Percentiles rank a stretch among this genome's conserved stretches.
Conservation (phyloP, 1,140 invertebrate species). For the Adelges cooleyi region DNA sequence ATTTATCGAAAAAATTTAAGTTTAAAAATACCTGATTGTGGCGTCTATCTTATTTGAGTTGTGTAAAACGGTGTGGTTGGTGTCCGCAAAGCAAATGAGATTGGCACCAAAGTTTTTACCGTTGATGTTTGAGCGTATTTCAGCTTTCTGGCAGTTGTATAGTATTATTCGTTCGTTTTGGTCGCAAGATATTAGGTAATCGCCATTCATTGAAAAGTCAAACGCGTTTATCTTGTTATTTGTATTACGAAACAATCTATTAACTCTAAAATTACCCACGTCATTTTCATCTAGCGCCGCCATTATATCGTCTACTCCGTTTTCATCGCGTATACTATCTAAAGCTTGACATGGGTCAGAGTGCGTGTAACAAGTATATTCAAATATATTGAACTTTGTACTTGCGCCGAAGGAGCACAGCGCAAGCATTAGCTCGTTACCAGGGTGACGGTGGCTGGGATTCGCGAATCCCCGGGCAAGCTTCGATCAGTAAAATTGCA, state of each 20-base stretch:
- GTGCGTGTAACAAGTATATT: too few relatives aligned
- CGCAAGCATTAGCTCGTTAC: too few relatives aligned
- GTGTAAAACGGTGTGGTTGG: constrained; percentile 94
- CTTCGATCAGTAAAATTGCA: too few relatives aligned
- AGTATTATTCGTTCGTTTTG: constrained; percentile 99
- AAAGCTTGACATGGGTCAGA: too few relatives aligned
- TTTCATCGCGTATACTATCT: too few relatives aligned
- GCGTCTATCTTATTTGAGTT: constrained; percentile 99
- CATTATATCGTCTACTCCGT: too few relatives aligned
- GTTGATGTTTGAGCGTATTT: constrained; percentile 87
- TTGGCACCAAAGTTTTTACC: constrained; percentile 99
- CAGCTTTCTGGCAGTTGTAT: constrained; percentile 97
- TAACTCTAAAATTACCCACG: constrained; percentile 84
- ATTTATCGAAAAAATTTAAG: too few relatives aligned
- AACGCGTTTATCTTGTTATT: constrained; percentile 96
- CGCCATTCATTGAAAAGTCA: constrained; percentile 89
- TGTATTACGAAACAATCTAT: constrained; percentile 95
- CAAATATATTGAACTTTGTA: too few relatives aligned
- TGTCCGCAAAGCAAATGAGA: constrained; percentile 95
- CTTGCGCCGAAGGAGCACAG: too few relatives aligned
- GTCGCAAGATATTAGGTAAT: constrained; percentile 91
- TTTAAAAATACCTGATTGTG: constrained; percentile 73
- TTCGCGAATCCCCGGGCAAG: too few relatives aligned
- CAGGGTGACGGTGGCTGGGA: too few relatives aligned
- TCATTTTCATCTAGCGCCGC: constrained; percentile 93